Conservation (phyloP, 2,888 invertebrate genomes). For the Watsonalla cultraria region DNA sequence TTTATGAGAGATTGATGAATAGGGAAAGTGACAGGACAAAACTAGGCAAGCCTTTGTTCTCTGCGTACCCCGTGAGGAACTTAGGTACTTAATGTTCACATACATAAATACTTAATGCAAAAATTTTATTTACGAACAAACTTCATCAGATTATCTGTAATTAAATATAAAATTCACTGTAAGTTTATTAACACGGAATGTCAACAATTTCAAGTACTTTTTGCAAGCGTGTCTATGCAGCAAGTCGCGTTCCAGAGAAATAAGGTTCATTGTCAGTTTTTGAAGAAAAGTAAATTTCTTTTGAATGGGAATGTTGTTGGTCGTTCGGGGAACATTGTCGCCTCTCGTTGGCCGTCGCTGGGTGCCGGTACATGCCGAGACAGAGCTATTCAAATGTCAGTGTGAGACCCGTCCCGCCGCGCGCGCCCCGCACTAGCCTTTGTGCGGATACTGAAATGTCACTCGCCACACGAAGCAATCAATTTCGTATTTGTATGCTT, state of each 20-base stretch:
- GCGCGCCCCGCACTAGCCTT: slow-evolving; percentile 32
- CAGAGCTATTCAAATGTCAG: slow-evolving; percentile 78
- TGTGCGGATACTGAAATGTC: slow-evolving; percentile 69
- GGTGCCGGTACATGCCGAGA: slow-evolving; percentile 74
- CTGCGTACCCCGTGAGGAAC: too few relatives aligned
- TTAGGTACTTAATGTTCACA: too few relatives aligned
- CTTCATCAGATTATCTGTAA: too few relatives aligned
- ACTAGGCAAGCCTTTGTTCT: too few relatives aligned
- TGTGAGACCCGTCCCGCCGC: slow-evolving; percentile 48
- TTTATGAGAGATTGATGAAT: too few relatives aligned
- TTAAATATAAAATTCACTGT: too few relatives aligned
- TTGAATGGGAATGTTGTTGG: slow-evolving; percentile 70
- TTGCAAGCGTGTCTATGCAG: slow-evolving; percentile 14
- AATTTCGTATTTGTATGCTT: slow-evolving; percentile 76
- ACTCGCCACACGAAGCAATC: slow-evolving; percentile 76
- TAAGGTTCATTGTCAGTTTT: slow-evolving; percentile 52
- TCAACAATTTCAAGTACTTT: slow-evolving; percentile 3
- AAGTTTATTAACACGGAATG: neutral
- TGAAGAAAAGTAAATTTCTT: slow-evolving; percentile 72
- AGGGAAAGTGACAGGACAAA: too few relatives aligned
- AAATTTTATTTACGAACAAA: too few relatives aligned
- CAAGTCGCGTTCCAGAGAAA: slow-evolving; percentile 43
- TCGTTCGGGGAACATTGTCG: slow-evolving; percentile 72
- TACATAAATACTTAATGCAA: too few relatives aligned
- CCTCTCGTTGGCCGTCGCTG: slow-evolving; percentile 67